Conservation (phyloP, 2,797 vertebrate species). For the Chelonia mydas region DNA sequence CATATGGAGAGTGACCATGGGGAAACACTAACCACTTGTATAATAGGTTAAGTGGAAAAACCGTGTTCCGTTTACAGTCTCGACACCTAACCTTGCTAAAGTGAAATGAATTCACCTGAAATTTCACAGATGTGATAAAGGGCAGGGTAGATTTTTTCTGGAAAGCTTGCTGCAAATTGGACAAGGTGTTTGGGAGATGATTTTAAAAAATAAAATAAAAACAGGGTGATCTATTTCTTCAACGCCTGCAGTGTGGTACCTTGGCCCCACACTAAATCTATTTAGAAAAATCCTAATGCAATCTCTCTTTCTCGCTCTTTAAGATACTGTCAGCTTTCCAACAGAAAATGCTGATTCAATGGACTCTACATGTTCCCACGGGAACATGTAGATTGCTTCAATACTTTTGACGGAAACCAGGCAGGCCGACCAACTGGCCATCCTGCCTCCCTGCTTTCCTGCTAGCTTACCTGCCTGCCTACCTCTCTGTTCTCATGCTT, state of each 20-base stretch:
- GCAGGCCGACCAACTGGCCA: background rate
- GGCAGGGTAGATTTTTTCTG: too few species aligned
- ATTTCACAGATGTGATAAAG: too few species aligned
- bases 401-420: background rate
- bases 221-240: background rate
- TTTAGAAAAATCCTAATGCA: background rate
- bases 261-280: background rate
- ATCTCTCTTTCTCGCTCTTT: too few species aligned
- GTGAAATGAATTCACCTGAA: too few species aligned
- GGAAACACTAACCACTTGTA: background rate
- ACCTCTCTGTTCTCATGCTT: background rate
- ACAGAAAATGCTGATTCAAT: background rate
- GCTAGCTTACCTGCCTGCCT: background rate
- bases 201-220: background rate
- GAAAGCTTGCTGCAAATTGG: background rate
- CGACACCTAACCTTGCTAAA: too few species aligned
- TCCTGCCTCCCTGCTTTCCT: background rate
- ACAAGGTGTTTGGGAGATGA: background rate
- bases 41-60: background rate
- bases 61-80: background rate
- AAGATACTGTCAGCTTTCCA: background rate
- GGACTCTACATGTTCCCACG: background rate
- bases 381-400: background rate
- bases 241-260: background rate
- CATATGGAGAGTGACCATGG: accelerated